Conservation (phyloP, 2,797 vertebrate species). For the Garrulus glandarius region DNA sequence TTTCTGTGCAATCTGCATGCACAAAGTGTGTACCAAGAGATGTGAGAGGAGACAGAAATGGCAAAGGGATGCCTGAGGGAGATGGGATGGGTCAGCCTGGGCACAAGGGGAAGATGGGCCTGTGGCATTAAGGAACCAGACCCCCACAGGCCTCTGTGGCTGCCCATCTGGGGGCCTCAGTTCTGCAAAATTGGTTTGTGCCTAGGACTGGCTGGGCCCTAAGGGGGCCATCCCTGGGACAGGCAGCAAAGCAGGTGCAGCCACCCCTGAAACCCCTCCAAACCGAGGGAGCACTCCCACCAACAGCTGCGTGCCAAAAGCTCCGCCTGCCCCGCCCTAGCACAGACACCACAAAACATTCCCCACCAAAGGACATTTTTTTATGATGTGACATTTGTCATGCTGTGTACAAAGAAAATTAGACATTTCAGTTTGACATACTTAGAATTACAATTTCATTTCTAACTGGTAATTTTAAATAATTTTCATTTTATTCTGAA, state of each 20-base stretch:
- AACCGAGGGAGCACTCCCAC: rapidly evolving
- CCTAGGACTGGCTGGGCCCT: background rate
- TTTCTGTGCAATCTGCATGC: background rate
- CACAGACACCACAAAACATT: rapidly evolving
- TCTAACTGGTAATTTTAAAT: background rate
- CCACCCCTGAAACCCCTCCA: background rate
- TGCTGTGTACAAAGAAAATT: background rate
- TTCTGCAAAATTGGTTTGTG: rapidly evolving
- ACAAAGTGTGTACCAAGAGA: background rate
- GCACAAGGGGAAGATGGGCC: rapidly evolving
- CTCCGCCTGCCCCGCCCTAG: rapidly evolving
- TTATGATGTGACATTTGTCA: background rate
- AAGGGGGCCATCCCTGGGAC: background rate
- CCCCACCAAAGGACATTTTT: background rate
- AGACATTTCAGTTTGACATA: background rate
- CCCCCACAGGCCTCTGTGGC: rapidly evolving
- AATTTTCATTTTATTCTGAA: background rate
- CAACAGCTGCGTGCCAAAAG: rapidly evolving
- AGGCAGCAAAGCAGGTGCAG: background rate
- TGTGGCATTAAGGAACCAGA: rapidly evolving
- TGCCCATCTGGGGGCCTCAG: background rate
- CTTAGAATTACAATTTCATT: background rate
- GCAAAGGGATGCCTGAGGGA: background rate
- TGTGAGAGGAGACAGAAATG: background rate
- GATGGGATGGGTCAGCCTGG: rapidly evolving